These are phyloP conservation scores for Labrus mixtus DNA, from an alignment of 2,113 vertebrate genomes.

Conservation along the genomic window DNA sequence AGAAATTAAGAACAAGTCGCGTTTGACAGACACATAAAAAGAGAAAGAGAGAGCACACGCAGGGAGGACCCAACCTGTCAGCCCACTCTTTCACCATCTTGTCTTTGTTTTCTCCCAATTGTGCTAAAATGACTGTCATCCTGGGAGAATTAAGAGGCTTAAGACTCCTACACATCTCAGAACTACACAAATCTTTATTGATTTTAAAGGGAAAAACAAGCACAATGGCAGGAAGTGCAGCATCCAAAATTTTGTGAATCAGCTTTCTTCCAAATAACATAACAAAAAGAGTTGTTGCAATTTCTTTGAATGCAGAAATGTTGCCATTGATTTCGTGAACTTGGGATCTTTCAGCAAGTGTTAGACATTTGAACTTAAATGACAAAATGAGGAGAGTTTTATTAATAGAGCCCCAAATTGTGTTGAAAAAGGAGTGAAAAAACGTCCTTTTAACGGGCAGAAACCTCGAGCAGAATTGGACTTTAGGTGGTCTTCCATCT, in stretches of 20 bases:
- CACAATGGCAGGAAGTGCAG: constrained; percentile 9
- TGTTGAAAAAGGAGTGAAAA: too few relatives aligned
- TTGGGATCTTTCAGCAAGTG: neutral
- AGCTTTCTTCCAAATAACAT: constrained; percentile 17
- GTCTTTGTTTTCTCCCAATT: constrained; percentile 47
- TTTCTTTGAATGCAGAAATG: constrained; percentile 9
- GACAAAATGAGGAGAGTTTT: neutral
- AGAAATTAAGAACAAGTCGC: constrained; percentile 19
- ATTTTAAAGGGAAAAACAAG: constrained; percentile 34
- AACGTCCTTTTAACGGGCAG: too few relatives aligned
- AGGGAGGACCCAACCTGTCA: constrained; percentile 50
- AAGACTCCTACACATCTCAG: constrained; percentile 19
- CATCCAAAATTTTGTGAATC: constrained; percentile 4
- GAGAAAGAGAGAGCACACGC: constrained; percentile 15
- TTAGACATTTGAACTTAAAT: constrained; percentile 3
- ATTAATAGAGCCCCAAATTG: too few relatives aligned
- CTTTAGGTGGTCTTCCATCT: too few relatives aligned
- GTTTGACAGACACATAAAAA: constrained; percentile 15
- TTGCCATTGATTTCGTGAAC: neutral
- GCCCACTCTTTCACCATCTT: constrained; percentile 28
- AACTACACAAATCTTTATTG: constrained; percentile 50
- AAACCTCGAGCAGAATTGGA: too few relatives aligned
- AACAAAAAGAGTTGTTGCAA: neutral
- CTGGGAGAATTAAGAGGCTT: constrained; percentile 51
- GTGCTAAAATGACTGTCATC: constrained; percentile 50